A percentile compares a stretch with the other conserved stretches of the same genome.
Conservation (phyloP, 53 echinoderm and acorn worm species). For the Stichopus horrens region DNA sequence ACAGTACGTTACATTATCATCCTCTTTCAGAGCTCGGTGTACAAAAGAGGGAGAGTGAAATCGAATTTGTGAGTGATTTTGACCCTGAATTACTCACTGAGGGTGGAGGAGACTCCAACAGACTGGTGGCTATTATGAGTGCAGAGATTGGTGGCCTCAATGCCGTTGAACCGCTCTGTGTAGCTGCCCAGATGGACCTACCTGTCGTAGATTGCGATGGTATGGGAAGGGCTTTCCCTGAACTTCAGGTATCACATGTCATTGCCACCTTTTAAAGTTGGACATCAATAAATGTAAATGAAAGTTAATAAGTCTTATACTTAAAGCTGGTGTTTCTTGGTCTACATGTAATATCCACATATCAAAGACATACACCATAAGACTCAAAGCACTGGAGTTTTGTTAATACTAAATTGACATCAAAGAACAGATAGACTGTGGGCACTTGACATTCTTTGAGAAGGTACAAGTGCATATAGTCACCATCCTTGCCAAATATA, state of each 20-base stretch:
- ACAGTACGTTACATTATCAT: neutral
- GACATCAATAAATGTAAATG: neutral
- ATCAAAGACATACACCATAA: too few relatives aligned
- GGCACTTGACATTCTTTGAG: too few relatives aligned
- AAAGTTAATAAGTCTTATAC: neutral
- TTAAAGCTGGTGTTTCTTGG: too few relatives aligned
- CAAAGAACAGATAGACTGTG: too few relatives aligned
- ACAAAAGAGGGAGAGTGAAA: slow-evolving; percentile 44
- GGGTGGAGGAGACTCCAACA: neutral
- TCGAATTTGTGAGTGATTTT: slow-evolving; percentile 63
- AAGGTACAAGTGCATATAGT: too few relatives aligned
- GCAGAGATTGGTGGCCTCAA: slow-evolving; percentile 91
- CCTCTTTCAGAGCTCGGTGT: neutral
- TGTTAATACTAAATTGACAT: too few relatives aligned
- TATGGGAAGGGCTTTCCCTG: slow-evolving; percentile 95
- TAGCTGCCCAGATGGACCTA: slow-evolving; percentile 62
- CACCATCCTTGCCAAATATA: too few relatives aligned
- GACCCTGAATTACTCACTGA: neutral
- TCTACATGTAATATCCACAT: too few relatives aligned
- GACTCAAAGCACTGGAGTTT: too few relatives aligned
- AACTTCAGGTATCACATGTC: slow-evolving; percentile 70
- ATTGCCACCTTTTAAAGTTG: neutral
- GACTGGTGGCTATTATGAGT: slow-evolving; percentile 71
- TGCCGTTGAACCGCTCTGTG: slow-evolving; percentile 69
- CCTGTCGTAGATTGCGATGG: slow-evolving; percentile 90